A percentile compares a stretch with the other conserved stretches of the same genome.
Evolutionary conservation across 2,797 vertebrate genomes (phyloP).

Genomic region (Paramormyrops hopkinsi): DNA sequence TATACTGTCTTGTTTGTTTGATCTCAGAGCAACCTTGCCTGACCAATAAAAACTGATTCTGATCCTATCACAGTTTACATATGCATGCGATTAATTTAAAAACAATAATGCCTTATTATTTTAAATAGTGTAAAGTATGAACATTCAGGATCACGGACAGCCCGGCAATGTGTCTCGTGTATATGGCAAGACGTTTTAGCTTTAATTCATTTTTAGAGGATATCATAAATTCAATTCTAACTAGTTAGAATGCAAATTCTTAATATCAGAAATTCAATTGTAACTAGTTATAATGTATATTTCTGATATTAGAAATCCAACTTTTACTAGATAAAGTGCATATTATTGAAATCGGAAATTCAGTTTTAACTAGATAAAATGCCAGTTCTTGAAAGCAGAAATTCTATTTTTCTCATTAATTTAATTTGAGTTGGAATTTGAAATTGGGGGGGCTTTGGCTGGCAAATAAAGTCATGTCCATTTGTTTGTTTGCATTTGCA

Average conservation of each 20-base stretch:
- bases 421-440: not conserved
- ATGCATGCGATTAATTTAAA: not conserved
- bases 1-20: not conserved
- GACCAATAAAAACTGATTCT: not conserved
- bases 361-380: not conserved
- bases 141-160: not conserved
- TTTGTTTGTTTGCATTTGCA: not conserved
- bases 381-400: not conserved
- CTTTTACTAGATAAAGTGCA: no score
- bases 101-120: not conserved
- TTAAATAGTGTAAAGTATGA: not conserved
- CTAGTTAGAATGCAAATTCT: not conserved
- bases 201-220: not conserved
- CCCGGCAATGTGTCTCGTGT: not conserved
- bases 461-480: not conserved
- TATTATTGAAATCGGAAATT: no score
- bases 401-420: not conserved
- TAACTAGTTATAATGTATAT: not conserved
- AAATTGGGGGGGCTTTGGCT: not conserved
- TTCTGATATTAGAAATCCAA: no score
- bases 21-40: not conserved
- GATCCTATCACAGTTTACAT: not conserved
- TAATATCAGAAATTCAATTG: not conserved
- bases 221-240: not conserved
- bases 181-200: not conserved